Evolutionary conservation across 2,888 invertebrate genomes (phyloP).

Genomic region (Athalia cordata): DNA sequence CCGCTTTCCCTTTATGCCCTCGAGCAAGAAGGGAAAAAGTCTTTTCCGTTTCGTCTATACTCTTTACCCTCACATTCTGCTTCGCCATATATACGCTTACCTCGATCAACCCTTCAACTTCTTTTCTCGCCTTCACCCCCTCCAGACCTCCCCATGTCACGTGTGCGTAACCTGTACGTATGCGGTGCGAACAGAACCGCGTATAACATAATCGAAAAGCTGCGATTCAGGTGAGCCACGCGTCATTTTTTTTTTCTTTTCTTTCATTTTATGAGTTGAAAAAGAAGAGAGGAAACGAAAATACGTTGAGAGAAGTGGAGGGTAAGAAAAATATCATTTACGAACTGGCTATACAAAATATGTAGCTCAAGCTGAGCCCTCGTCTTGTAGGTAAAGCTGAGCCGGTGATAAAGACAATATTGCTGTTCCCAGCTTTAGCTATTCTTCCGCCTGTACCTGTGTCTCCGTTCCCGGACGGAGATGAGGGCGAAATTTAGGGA

Average conservation of each 20-base stretch:
- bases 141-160: no score
- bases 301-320: neutral
- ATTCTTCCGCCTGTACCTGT: neutral
- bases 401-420: slow-evolving; percentile 8
- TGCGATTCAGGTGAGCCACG: neutral
- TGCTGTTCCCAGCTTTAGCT: slow-evolving; percentile 4
- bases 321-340: slow-evolving; percentile 24
- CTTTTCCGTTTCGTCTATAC: neutral
- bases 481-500: neutral
- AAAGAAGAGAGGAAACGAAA: neutral
- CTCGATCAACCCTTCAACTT: slow-evolving; percentile 28
- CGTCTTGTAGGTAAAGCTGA: neutral
- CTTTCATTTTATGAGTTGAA: neutral
- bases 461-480: neutral
- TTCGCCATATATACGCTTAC: neutral
- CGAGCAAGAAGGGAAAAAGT: slow-evolving; percentile 26
- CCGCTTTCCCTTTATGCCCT: slow-evolving; percentile 29
- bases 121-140: neutral
- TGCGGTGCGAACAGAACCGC: no score
- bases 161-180: no score
- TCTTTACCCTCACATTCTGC: neutral
- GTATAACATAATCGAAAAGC: neutral
- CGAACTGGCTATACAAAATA: slow-evolving; percentile 3
- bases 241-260: neutral
- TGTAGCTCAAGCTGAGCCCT: slow-evolving; percentile 4